A percentile compares a stretch with the other conserved stretches of the same genome.
These are phyloP conservation scores for Nomada ferruginata DNA, from an alignment of 2,888 invertebrate species.

Conservation along the genomic window DNA sequence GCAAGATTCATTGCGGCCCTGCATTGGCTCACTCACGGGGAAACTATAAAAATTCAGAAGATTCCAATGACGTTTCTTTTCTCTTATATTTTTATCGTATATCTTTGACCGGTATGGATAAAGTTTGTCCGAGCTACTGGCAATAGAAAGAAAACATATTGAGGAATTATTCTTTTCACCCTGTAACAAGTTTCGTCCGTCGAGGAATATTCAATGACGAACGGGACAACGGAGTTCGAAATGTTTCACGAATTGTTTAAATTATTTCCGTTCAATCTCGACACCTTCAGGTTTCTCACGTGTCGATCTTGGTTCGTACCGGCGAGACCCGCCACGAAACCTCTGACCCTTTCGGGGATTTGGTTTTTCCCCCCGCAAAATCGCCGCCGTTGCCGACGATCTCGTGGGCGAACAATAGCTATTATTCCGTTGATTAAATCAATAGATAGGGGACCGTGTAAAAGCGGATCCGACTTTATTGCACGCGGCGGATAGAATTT, in stretches of 20 bases:
- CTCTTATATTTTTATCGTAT: no score
- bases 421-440: constrained; percentile 40
- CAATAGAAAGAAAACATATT: no score
- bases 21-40: not conserved
- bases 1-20: not conserved
- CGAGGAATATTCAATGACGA: not conserved
- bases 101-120: not conserved
- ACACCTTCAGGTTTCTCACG: not conserved
- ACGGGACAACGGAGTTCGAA: no score
- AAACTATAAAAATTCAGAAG: not conserved
- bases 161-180: no score
- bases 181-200: no score
- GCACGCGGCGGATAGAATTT: constrained; percentile 34
- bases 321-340: not conserved
- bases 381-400: not conserved
- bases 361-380: not conserved
- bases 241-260: no score
- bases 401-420: constrained; percentile 9
- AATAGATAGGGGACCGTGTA: constrained; percentile 9
- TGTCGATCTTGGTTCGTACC: not conserved
- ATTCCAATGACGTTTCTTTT: no score
- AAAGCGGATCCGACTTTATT: constrained; percentile 31
- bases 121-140: not conserved
- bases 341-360: not conserved
- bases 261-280: not conserved